Evolutionary conservation across 2,113 vertebrate genomes (phyloP).

Genomic region (Trogon surrucura): DNA sequence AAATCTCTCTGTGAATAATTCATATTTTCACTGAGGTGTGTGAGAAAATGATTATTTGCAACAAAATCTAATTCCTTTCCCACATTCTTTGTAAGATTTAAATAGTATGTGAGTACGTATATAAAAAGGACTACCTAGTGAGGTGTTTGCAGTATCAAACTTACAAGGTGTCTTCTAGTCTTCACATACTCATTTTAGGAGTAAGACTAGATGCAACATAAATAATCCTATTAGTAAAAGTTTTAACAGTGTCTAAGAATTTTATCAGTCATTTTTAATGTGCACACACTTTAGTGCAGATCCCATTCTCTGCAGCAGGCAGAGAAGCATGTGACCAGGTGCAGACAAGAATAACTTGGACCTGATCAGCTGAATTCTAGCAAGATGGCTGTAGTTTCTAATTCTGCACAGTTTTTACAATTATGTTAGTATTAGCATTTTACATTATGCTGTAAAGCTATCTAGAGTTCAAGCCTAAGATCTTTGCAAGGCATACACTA

Average conservation of each 20-base stretch:
- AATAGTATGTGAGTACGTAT: neutral
- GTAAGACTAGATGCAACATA: neutral
- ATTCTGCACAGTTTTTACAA: neutral
- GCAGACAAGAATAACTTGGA: neutral
- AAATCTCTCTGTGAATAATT: neutral
- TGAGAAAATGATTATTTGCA: neutral
- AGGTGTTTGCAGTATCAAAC: neutral
- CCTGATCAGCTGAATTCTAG: neutral
- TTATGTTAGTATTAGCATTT: neutral
- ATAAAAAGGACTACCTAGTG: neutral
- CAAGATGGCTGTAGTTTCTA: neutral
- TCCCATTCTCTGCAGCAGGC: neutral
- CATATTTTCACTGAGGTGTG: neutral
- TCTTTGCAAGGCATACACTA: neutral
- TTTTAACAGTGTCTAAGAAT: neutral
- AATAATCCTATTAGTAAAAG: neutral
- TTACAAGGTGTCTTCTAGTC: neutral
- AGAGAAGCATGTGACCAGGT: neutral
- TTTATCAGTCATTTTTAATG: neutral
- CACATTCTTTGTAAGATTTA: neutral
- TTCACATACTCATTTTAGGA: neutral
- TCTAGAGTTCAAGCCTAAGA: neutral
- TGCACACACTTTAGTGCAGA: neutral
- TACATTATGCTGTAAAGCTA: neutral
- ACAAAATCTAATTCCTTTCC: constrained; percentile 1